Percentiles rank a stretch among this genome's conserved stretches.
These are phyloP conservation scores for Rhagoletis pomonella DNA, from an alignment of 1,140 invertebrate species.

Conservation along the genomic window DNA sequence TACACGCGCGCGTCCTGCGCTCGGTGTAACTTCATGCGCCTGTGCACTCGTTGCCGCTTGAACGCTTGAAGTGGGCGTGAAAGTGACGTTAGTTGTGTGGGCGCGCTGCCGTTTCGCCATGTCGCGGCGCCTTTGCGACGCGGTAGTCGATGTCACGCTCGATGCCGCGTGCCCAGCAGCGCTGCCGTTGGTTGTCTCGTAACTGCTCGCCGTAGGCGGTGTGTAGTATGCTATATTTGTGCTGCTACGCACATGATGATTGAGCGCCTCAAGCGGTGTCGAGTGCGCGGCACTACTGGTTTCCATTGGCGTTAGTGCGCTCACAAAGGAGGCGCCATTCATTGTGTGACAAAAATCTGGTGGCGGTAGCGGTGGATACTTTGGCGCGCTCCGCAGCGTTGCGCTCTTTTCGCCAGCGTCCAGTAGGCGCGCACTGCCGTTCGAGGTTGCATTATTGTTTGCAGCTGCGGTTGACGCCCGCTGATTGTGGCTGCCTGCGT, in stretches of 20 bases:
- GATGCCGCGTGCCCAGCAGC: background rate
- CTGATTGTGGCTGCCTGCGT: slow-evolving; percentile 15
- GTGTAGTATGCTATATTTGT: slow-evolving; percentile 22
- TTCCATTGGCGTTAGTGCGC: background rate
- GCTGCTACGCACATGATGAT: slow-evolving; percentile 29
- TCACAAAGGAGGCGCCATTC: background rate
- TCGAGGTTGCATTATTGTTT: background rate
- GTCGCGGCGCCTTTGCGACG: slow-evolving; percentile 61
- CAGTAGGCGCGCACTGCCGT: slow-evolving; percentile 5
- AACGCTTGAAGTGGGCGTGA: slow-evolving; percentile 2
- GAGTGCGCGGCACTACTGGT: background rate
- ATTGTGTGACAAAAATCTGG: background rate
- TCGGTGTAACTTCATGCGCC: background rate
- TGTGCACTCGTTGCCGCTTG: background rate
- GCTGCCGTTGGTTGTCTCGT: background rate
- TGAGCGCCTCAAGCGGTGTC: slow-evolving; percentile 8
- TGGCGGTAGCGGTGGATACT: slow-evolving; percentile 17
- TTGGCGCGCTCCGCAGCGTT: background rate
- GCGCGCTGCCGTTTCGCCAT: slow-evolving; percentile 64
- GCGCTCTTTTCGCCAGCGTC: background rate
- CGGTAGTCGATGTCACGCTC: background rate
- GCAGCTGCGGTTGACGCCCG: slow-evolving; percentile 55
- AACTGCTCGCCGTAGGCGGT: background rate
- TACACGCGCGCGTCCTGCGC: background rate
- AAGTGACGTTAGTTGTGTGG: slow-evolving; percentile 60